Conservation (phyloP, 2,113 vertebrate genomes). For the Oostethus manadensis region DNA sequence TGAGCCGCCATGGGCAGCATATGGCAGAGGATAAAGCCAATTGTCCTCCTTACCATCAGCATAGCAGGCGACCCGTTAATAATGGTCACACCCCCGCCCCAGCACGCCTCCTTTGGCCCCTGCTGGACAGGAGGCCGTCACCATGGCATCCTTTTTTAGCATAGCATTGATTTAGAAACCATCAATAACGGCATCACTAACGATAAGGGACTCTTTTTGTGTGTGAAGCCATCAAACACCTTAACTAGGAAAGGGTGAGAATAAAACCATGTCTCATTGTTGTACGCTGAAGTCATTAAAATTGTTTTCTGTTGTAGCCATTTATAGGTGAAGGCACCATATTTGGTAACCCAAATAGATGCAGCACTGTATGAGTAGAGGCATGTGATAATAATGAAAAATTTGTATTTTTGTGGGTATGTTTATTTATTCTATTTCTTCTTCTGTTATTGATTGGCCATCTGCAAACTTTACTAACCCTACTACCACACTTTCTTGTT, state of each 20-base stretch:
- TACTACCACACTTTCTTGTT: no score
- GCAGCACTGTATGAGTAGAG: no score
- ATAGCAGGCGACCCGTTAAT: conserved; percentile 72
- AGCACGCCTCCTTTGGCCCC: conserved; percentile 64
- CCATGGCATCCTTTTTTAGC: conserved; percentile 59
- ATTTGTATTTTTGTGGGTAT: no score
- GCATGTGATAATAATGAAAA: no score
- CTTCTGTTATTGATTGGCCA: no score
- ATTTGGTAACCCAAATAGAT: no score
- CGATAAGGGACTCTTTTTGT: conserved; percentile 44
- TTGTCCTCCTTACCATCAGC: conserved; percentile 73
- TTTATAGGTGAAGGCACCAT: no score
- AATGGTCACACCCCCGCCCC: conserved; percentile 67
- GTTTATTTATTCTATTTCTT: no score
- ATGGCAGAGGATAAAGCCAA: conserved; percentile 78
- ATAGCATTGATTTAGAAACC: conserved; percentile 66
- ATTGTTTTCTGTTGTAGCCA: no score
- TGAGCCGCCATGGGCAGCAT: conserved; percentile 75
- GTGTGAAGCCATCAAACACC: conserved; percentile 23
- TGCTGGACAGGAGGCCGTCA: conserved; percentile 50
- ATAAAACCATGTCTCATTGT: conserved; percentile 1
- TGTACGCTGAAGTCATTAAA: neutral
- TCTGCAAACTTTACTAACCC: no score
- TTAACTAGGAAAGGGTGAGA: conserved; percentile 13
- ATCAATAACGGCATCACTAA: conserved; percentile 64